Conservation (phyloP, 37 sponge, comb jelly and placozoan genomes). For the Cliona cf. orientalis region DNA sequence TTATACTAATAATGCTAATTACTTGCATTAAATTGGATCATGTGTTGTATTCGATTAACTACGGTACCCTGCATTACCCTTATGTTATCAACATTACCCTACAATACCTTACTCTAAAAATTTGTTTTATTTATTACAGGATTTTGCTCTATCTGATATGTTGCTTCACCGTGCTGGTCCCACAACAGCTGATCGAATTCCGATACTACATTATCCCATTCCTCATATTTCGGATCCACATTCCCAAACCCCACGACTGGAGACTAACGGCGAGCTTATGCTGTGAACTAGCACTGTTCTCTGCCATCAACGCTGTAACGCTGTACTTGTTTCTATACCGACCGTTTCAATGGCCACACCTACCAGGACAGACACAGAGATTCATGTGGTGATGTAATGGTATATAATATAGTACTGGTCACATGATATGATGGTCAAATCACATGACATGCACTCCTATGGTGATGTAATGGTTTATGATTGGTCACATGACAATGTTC, state of each 20-base stretch:
- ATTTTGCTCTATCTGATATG: conserved; percentile 49
- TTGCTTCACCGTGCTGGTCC: conserved; percentile 56
- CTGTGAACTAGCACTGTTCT: conserved; percentile 45
- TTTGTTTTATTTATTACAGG: conserved; percentile 18
- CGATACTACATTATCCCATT: conserved; percentile 94
- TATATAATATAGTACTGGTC: too few species aligned
- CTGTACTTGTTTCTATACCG: conserved; percentile 63
- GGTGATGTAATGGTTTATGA: too few species aligned
- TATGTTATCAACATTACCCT: too few species aligned
- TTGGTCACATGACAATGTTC: too few species aligned
- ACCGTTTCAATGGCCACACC: conserved; percentile 76
- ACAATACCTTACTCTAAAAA: too few species aligned
- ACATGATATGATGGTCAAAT: too few species aligned
- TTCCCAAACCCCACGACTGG: not conserved
- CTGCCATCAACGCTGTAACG: conserved; percentile 59
- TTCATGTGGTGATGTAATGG: conserved; percentile 96
- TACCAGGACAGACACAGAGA: conserved; percentile 50
- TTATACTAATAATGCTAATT: not conserved
- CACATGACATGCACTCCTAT: too few species aligned
- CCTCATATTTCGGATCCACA: conserved; percentile 56
- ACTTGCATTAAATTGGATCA: not conserved
- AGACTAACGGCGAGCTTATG: not conserved
- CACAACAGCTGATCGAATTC: conserved; percentile 90
- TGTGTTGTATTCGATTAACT: not conserved
- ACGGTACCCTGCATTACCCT: too few species aligned